These are phyloP conservation scores for Lottia gigantea DNA, from an alignment of 2,888 invertebrate genomes.

Conservation along the genomic window DNA sequence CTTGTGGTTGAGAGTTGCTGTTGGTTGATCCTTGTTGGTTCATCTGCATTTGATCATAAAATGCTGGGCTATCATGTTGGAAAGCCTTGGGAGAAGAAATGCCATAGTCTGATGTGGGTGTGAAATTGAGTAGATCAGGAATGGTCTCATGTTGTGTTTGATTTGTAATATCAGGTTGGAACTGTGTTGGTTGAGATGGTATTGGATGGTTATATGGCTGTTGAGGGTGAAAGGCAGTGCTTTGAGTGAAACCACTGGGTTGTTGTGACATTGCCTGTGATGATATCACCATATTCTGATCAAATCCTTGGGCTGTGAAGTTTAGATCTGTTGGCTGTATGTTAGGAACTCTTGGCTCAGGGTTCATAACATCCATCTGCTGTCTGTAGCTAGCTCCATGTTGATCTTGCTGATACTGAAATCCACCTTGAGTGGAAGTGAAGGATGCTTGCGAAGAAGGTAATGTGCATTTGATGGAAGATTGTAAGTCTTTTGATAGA, in stretches of 20 bases:
- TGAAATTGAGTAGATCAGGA: not conserved
- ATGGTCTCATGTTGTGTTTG: not conserved
- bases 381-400: not conserved
- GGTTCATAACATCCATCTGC: not conserved
- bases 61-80: not conserved
- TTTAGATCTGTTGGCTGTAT: not conserved
- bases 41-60: not conserved
- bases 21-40: not conserved
- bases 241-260: not conserved
- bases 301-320: not conserved
- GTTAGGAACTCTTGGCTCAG: not conserved
- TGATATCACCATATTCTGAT: not conserved
- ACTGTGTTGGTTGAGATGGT: too few species aligned
- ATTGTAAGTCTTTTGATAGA: conserved; percentile 1
- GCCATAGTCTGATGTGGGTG: not conserved
- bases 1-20: not conserved
- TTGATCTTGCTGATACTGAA: not conserved
- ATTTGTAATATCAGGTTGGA: not conserved
- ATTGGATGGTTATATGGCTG: not conserved
- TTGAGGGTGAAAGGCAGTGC: not conserved
- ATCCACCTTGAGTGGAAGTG: not conserved
- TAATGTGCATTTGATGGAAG: not conserved
- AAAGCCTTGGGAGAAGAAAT: not conserved
- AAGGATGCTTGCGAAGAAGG: not conserved
- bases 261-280: not conserved